phyloP scores from a whole-genome alignment of 1,140 invertebrate genomes.

The Drosophila willistoni region DNA sequence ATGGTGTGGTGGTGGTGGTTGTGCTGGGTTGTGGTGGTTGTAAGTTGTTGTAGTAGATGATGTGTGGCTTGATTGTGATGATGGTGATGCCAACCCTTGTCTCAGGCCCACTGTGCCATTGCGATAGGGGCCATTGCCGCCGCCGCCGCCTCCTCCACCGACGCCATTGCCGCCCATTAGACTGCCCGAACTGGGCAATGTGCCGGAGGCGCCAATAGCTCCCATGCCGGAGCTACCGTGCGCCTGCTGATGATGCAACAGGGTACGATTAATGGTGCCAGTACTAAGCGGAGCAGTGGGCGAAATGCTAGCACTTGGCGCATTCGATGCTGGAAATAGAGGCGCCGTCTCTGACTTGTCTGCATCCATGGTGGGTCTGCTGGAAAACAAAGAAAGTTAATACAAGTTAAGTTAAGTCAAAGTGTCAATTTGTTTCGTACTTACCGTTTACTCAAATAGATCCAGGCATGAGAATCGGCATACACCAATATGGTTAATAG shows the following conservation, averaged over 20 bases:
- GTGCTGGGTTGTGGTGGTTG: conserved; percentile 47
- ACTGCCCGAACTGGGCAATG: conserved; percentile 51
- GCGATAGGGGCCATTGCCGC: conserved; percentile 59
- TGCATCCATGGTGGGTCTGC: conserved; percentile 67
- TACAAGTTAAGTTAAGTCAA: too few relatives aligned
- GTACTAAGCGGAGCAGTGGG: conserved; percentile 74
- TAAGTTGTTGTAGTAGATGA: conserved; percentile 67
- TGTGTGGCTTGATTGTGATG: conserved; percentile 72
- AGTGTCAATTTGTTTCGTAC: neutral
- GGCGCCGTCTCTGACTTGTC: conserved; percentile 81
- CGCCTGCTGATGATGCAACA: conserved; percentile 80
- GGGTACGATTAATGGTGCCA: conserved; percentile 80
- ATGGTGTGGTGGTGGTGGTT: conserved; percentile 52
- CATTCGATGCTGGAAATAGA: conserved; percentile 77
- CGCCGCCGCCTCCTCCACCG: conserved; percentile 25
- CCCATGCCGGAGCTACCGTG: conserved; percentile 47
- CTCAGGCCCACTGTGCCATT: conserved; percentile 76
- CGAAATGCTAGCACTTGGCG: conserved; percentile 78
- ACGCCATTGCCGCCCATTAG: conserved; percentile 41
- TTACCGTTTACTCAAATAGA: conserved; percentile 92
- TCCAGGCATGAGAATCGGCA: conserved; percentile 98
- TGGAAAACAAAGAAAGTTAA: neutral
- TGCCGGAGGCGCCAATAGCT: conserved; percentile 45
- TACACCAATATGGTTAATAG: conserved; percentile 95
- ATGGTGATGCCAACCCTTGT: conserved; percentile 82